Conservation (phyloP, 2,113 vertebrate species). For the Pelobates fuscus region DNA sequence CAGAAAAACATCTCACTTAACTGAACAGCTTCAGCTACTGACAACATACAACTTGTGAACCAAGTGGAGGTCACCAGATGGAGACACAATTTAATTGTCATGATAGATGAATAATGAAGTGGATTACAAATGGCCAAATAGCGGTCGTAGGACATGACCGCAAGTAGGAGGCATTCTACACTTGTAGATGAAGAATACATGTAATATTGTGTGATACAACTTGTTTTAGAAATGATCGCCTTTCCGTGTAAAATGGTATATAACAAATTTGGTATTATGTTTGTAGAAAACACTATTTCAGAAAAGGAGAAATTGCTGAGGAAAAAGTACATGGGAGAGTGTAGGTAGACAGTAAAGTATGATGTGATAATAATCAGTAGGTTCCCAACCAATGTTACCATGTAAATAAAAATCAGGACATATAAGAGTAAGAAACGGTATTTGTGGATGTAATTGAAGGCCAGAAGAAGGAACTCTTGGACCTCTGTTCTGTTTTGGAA, state of each 20-base stretch:
- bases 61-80: constrained; percentile 11
- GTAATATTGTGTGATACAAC: constrained; percentile 18
- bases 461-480: not conserved
- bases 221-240: not conserved
- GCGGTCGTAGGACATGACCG: constrained; percentile 31
- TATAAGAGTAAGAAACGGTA: not conserved
- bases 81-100: not conserved
- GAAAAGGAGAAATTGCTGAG: constrained; percentile 14
- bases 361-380: not conserved
- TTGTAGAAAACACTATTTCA: constrained; percentile 2
- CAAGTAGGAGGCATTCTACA: constrained; percentile 13
- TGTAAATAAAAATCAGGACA: not conserved
- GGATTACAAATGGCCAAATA: constrained; percentile 35
- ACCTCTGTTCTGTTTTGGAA: not conserved
- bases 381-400: not conserved
- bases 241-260: not conserved
- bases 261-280: constrained; percentile 14
- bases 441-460: not conserved
- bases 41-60: constrained; percentile 23
- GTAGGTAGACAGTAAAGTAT: not conserved
- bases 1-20: constrained; percentile 26
- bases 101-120: constrained; percentile 20
- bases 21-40: constrained; percentile 6
- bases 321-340: constrained; percentile 30
- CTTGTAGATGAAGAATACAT: not conserved